These are phyloP conservation scores for Chaitophorus viminalis DNA, from an alignment of 2,888 invertebrate genomes.

Conservation along the genomic window DNA sequence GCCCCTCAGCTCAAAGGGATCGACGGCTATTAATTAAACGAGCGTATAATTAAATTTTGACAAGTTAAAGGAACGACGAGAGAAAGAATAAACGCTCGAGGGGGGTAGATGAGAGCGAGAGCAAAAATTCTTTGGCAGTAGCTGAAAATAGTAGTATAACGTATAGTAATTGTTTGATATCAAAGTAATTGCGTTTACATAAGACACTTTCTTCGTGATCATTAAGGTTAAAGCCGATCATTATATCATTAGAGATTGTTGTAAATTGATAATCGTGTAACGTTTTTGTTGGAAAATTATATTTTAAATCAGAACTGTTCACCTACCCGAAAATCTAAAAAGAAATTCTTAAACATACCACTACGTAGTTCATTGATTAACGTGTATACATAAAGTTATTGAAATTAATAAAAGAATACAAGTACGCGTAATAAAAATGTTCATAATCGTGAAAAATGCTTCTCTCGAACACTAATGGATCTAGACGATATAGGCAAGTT, in stretches of 20 bases:
- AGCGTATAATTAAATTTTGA: slow-evolving; percentile 60
- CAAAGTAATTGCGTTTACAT: slow-evolving; percentile 37
- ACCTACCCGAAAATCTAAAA: too few relatives aligned
- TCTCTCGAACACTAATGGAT: not conserved
- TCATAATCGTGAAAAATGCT: not conserved
- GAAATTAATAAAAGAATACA: not conserved
- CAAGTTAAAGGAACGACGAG: slow-evolving; percentile 48
- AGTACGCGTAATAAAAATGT: not conserved
- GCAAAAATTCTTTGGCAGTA: slow-evolving; percentile 34
- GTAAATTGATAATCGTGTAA: slow-evolving; percentile 23
- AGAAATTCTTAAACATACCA: too few relatives aligned
- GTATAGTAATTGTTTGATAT: slow-evolving; percentile 41
- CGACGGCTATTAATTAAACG: slow-evolving; percentile 61
- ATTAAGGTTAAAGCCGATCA: slow-evolving; percentile 15
- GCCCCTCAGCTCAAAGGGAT: slow-evolving; percentile 51
- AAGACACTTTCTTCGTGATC: slow-evolving; percentile 2
- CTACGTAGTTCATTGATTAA: too few relatives aligned
- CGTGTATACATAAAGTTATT: too few relatives aligned
- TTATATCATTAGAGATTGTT: slow-evolving; percentile 19
- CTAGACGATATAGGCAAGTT: too few relatives aligned
- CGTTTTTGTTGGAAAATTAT: not conserved
- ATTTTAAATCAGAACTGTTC: not conserved
- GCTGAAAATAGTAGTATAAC: not conserved
- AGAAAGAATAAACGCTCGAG: not conserved
- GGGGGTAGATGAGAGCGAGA: not conserved